Percentiles rank a stretch among this genome's conserved stretches.
Evolutionary conservation across 2,888 invertebrate species (phyloP).

Genomic region (Rhagium mordax): DNA sequence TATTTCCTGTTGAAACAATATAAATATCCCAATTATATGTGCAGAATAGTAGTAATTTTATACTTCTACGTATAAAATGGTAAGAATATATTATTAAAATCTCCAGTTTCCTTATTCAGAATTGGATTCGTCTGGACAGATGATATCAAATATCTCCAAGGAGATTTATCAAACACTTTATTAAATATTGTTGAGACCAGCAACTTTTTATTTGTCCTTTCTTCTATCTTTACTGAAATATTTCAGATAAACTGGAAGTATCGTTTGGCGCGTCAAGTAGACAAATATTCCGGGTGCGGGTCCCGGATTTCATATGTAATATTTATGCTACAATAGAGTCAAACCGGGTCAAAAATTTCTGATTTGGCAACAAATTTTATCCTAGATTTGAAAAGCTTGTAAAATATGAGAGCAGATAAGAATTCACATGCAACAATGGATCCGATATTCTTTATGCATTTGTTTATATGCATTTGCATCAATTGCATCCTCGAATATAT

Average conservation of each 20-base stretch:
- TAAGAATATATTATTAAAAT: background rate
- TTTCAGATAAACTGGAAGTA: slow-evolving; percentile 58
- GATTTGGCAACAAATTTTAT: slow-evolving; percentile 56
- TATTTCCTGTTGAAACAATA: too few species aligned
- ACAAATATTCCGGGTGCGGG: slow-evolving; percentile 51
- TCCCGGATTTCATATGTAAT: slow-evolving; percentile 55
- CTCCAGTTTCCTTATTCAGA: background rate
- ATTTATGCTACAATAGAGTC: slow-evolving; percentile 53
- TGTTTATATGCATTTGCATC: slow-evolving; percentile 24
- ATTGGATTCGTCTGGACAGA: background rate
- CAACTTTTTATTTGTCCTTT: slow-evolving; percentile 54
- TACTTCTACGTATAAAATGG: too few species aligned
- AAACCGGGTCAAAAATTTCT: slow-evolving; percentile 52
- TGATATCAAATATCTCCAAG: slow-evolving; percentile 17
- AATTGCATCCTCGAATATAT: slow-evolving; percentile 1
- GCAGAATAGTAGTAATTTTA: too few species aligned
- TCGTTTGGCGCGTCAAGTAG: slow-evolving; percentile 54
- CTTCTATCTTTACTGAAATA: slow-evolving; percentile 57
- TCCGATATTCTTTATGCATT: slow-evolving; percentile 32
- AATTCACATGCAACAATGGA: slow-evolving; percentile 36
- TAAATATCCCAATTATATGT: too few species aligned
- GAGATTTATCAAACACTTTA: slow-evolving; percentile 50
- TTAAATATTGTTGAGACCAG: slow-evolving; percentile 57
- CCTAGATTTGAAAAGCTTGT: slow-evolving; percentile 40
- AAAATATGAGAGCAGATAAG: slow-evolving; percentile 42